Base-by-base conservation (phyloP, 2,113 vertebrate species). In the Heliornis fulica region DNA sequence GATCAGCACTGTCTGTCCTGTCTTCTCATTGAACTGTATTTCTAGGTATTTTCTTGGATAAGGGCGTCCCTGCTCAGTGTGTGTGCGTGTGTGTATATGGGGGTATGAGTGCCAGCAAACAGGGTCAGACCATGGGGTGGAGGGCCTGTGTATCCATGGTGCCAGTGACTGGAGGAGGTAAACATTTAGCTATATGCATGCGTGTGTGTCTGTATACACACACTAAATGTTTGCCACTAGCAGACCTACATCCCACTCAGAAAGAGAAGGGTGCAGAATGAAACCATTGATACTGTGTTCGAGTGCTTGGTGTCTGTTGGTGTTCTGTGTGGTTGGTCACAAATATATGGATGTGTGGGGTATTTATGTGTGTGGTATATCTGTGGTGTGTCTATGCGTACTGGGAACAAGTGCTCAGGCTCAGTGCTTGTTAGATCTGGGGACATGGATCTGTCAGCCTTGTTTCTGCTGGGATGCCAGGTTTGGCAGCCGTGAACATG, bases 131-230 rank as follows among this genome's bases (percentile, higher is more conserved):
- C 23, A 14, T 0, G 3, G 13, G 21, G 2, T 5, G 6, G 21
- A 15, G 26, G 4, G 5, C 7, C 3, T 3, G 0, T 41, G 17
- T 41, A 40, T 36, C 22, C 1, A 0, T 51, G 23, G 6, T 32
- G 26, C 10, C 60, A 68, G 46, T 2, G 10, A 19, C 25, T 19
- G 43, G n/a, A 56, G 11, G 23, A 28, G 21, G 16, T 5, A 57
- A 51, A 13, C 21, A 19, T 48, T 65, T 40, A 40, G 12, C 1
- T 0, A 45, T 13, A 12, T 36, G 13, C 9, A 15, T 22, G 14
- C 17, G 11, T 38, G 1, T 64, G 3, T 38, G 3, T 38, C 4
- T 34, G 2, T 46, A 11, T 64, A 13, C 18, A 46, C 28, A 22
- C 12, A 23, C 9, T n/a, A 31, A 6, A 9, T 18, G 45, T 51